Evolutionary conservation across 64 coral and sea anemone genomes (phyloP), one percentile per base, ranked within the genome.

Genomic region (Acropora tenuis): DNA sequence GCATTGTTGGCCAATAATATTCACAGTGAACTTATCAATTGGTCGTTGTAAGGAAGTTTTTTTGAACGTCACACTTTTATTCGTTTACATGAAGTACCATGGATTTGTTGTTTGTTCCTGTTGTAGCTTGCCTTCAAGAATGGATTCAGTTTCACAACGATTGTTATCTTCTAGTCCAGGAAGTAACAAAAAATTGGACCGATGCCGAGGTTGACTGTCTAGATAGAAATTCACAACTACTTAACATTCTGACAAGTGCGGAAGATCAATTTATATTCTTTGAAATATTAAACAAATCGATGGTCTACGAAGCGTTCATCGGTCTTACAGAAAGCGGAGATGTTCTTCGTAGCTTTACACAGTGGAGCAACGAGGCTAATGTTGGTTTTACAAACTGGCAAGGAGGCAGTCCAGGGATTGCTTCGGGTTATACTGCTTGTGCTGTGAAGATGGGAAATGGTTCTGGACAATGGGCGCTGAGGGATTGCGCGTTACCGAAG

Each of bases 181-280:
- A 65, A 1, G 6, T 0, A 11, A 11, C 18, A 30, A 55, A 65
- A 65, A 82, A 7, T 41, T 82, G 79, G 79, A 2, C 3, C 53
- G n/a, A 82, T 1, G 79, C 79, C 2, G 41, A 65, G 41, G 44
- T 82, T 43, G 79, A 82, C 55, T 82, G 79, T 52, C 55, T 82
- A 0, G 53, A 82, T 13, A 53, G 18, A 17, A 65, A 82, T 55
- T 30, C 79, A 65, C 41, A 82, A 3, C 57, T 82, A 5, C 19
- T 82, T 6, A 63, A 65, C 55, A 66, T 82, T 63, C 41, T 82
- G 2, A 63, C 3, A 3, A 17, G 1, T 15, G 41, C 16, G 11
- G 79, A 82, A 65, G 79, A 82, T 41, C 52, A 63, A 3, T 82
- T 63, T 63, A 41, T 82, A 45, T 30, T 63, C 53, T 82, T 57